Evolutionary conservation across 53 echinoderm and acorn worm genomes (phyloP), one percentile per base, ranked within the genome.

Genomic region (Apostichopus leukothele): DNA sequence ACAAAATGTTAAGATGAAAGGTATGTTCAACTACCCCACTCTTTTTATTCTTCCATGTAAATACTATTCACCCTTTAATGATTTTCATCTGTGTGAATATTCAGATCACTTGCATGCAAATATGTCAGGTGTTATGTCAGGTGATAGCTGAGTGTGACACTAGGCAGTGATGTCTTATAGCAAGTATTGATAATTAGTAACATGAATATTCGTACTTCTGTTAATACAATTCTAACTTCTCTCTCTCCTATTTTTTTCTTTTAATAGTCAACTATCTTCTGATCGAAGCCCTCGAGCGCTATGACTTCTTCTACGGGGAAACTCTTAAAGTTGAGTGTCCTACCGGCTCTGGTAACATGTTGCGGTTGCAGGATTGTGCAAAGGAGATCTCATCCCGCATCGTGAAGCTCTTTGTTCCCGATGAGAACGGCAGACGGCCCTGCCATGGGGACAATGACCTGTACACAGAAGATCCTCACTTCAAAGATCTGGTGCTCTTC

Each of bases 291-390:
- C 81, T 98, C 52, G 98, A 98, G 88, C 91, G 98, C 39, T 98
- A 98, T 67, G 98, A 98, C 84, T 98, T 91, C 92, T 98, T 98
- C 93, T 94, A 94, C 59, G 98, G 98, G 0, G 95, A 96, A 39
- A 84, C 92, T 39, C 94, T 95, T 83, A 95, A 95, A 83, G 95
- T 98, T 50, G 98, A 98, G 80, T 98, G 95, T 60, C 98, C 98
- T 4, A 98, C 98, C 1, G 98, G 98, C 5, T 98, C 98, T 10
- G 98, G 98, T 7, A 98, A 98, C 84, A 79, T 94, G 84, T 89
- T 95, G 88, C 89, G 98, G 11, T 92, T 98, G 60, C 93, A 94
- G 90, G 94, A 95, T 68, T 91, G 91, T 71, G 98, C 98, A 67
- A 94, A 96, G 80, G 98, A 98, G 61, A 95, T 98, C 75, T 95